A percentile compares a stretch with the other conserved stretches of the same genome.
Conservation (phyloP, 2,797 vertebrate genomes). For the Chelon labrosus region DNA sequence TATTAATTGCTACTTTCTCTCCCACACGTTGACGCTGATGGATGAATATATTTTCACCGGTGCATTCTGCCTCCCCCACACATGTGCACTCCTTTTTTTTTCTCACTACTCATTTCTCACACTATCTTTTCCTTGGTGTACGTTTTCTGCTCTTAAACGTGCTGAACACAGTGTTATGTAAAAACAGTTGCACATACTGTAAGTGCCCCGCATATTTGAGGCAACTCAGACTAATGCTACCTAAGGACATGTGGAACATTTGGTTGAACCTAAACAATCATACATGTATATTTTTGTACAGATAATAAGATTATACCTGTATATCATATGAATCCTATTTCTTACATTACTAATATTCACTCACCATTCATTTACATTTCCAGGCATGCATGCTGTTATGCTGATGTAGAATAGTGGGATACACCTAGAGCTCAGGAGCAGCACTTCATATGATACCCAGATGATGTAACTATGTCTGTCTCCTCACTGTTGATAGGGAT, state of each 20-base stretch:
- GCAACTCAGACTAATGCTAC: neutral
- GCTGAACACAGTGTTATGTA: neutral
- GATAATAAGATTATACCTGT: constrained; percentile 7
- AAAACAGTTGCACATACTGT: neutral
- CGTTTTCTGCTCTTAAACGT: constrained; percentile 8
- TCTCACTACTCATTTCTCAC: constrained; percentile 38
- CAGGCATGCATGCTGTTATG: constrained; percentile 9
- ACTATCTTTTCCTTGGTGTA: constrained; percentile 20
- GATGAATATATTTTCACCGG: constrained; percentile 80
- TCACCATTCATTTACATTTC: neutral
- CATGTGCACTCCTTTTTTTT: constrained; percentile 59
- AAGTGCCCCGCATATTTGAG: constrained; percentile 4
- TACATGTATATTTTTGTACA: constrained; percentile 14
- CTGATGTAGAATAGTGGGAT: constrained; percentile 12
- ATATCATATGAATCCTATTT: constrained; percentile 3
- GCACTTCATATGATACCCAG: neutral
- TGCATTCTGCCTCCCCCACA: constrained; percentile 77
- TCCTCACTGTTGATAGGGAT: constrained; percentile 69
- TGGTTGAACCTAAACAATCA: neutral
- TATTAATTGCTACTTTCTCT: constrained; percentile 79
- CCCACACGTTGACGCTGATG: constrained; percentile 75
- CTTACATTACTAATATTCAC: neutral
- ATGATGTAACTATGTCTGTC: constrained; percentile 55
- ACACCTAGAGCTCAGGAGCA: constrained; percentile 26
- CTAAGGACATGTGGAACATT: neutral